Evolutionary conservation across 2,113 vertebrate genomes (phyloP), one percentile per base, ranked within the genome.

Genomic region (Zosterops borbonicus): DNA sequence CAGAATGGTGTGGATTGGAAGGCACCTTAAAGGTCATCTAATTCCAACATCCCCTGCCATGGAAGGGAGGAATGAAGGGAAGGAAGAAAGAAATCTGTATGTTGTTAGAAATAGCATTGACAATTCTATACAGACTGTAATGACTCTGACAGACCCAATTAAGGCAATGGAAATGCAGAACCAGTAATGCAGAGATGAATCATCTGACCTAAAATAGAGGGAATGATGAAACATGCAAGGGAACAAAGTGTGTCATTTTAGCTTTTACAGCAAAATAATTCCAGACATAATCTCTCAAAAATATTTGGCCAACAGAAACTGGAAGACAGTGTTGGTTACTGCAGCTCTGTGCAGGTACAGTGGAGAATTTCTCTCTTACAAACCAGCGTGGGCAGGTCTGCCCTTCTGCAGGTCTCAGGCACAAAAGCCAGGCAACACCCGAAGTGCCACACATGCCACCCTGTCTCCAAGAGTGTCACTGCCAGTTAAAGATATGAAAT

Each of bases 141-240:
- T 41, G 37, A 59, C 88, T 95, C 92, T 33, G 14, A 90, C 93
- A 96, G 83, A 78, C 59, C 83, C 35, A 95, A 96, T 93, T 96
- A 94, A 94, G 85, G 96, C 82, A 96, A 86, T 92, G 88, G 87
- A 90, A 97, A 93, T 39, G 79, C 71, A 91, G 91, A 91, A 95
- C 71, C 87, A 95, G 52, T 94, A 95, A 94, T 19, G 85, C 93
- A 93, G 90, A 92, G 90, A 92, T 96, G 93, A 96, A 97, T 95
- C 94, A 96, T 96, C 90, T 96, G 79, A 95, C 90, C 90, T 83
- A 96, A 94, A 95, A 95, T 70, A 95, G 84, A 91, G 75, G 42
- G 79, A 86, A 88, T 55, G 71, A 49, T 96, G 79, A 95, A 94
- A 90, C 52, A 87, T 28, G 41, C 4, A 85, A 90, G 44, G 87